These are phyloP conservation scores for Montipora sp. DNA, from an alignment of 64 coral and sea anemone species.

Conservation along the genomic window DNA sequence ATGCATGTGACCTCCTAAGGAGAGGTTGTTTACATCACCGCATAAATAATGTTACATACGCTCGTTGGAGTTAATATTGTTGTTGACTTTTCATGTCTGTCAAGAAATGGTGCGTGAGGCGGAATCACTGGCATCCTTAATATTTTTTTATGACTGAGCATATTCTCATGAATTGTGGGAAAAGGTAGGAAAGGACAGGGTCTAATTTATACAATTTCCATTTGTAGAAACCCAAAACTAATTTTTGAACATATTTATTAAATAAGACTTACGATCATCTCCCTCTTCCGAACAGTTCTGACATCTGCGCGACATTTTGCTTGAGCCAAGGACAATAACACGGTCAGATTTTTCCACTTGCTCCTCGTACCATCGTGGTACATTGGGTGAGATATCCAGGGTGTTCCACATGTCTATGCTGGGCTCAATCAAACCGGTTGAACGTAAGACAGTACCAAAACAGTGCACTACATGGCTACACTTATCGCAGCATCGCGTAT, in stretches of 20 bases:
- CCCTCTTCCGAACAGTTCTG: neutral
- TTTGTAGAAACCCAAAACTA: neutral
- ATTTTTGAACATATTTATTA: neutral
- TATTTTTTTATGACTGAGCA: no score
- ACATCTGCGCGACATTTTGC: constrained; percentile 50
- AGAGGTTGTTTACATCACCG: no score
- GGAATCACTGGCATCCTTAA: no score
- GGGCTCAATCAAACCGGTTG: constrained; percentile 67
- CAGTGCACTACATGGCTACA: constrained; percentile 78
- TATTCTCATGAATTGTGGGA: no score
- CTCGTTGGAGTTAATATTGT: no score
- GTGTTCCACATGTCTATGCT: constrained; percentile 72
- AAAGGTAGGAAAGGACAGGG: no score
- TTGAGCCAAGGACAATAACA: constrained; percentile 61
- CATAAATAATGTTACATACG: no score
- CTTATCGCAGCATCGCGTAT: constrained; percentile 77
- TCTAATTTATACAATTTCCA: no score
- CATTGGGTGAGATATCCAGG: constrained; percentile 66
- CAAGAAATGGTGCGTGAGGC: no score
- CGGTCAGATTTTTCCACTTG: constrained; percentile 75
- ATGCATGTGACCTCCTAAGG: no score
- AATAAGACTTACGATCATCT: constrained; percentile 14
- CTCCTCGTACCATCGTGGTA: constrained; percentile 81
- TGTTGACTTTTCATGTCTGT: no score
- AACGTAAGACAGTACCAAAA: constrained; percentile 58